Percentiles rank a stretch among this genome's conserved stretches.
phyloP scores from a whole-genome alignment of 2,113 vertebrate species.

The Rhinopithecus roxellana region DNA sequence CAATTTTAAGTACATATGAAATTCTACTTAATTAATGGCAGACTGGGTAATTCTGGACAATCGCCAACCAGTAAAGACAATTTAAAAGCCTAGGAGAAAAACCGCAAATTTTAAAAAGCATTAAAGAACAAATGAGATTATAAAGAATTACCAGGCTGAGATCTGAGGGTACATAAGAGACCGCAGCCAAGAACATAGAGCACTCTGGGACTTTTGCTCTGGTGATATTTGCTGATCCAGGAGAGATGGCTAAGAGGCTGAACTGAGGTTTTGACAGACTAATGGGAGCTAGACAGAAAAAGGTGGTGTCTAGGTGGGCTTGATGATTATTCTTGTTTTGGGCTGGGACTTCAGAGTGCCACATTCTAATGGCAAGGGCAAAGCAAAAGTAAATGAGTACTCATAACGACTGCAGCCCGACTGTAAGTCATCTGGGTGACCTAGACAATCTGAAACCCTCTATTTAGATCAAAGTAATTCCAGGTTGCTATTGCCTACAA shows the following conservation, averaged over 20 bases:
- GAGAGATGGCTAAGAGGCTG: not conserved
- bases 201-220: not conserved
- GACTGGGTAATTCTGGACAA: not conserved
- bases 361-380: not conserved
- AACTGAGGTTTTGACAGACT: not conserved
- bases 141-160: not conserved
- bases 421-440: not conserved
- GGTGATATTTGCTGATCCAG: not conserved
- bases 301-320: not conserved
- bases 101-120: not conserved
- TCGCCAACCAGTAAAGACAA: not conserved
- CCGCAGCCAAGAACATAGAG: not conserved
- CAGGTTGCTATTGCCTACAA: not conserved
- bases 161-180: not conserved
- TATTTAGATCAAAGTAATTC: not conserved
- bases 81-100: not conserved
- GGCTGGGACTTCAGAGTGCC: not conserved
- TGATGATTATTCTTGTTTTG: not conserved
- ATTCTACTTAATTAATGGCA: constrained; percentile 24
- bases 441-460: not conserved
- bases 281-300: not conserved
- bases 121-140: not conserved
- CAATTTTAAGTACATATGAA: not conserved
- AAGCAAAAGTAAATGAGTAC: not conserved
- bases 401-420: not conserved